Evolutionary conservation across 1,140 invertebrate genomes (phyloP).

Genomic region (Lepidotrigona ventralis): DNA sequence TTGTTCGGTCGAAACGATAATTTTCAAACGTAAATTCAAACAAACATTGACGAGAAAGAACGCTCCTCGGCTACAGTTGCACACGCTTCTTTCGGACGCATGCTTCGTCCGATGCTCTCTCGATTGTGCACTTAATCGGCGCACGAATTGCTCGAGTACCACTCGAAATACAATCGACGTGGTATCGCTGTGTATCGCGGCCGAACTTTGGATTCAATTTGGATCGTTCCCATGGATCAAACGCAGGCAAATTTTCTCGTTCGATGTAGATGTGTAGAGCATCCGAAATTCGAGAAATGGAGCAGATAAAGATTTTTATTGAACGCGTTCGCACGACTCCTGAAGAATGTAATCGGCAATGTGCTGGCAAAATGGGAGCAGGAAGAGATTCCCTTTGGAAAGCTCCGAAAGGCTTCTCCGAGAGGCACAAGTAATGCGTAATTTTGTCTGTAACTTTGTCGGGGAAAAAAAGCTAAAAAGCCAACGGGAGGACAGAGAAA

Average conservation of each 20-base stretch:
- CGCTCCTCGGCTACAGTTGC: constrained; percentile 13
- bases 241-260: constrained; percentile 21
- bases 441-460: background rate
- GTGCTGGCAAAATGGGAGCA: too few relatives aligned
- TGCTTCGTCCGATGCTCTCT: constrained; percentile 10
- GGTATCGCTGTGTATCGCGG: constrained; percentile 34
- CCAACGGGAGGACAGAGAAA: background rate
- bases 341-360: too few relatives aligned
- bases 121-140: constrained; percentile 51
- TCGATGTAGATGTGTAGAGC: too few relatives aligned
- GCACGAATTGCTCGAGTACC: constrained; percentile 60
- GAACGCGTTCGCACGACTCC: too few relatives aligned
- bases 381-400: too few relatives aligned
- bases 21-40: background rate
- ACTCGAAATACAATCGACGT: constrained; percentile 66
- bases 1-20: background rate
- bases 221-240: constrained; percentile 51
- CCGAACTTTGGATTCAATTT: constrained; percentile 44
- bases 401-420: too few relatives aligned
- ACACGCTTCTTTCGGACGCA: background rate
- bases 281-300: too few relatives aligned
- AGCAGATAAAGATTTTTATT: too few relatives aligned
- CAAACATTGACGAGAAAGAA: constrained; percentile 26
- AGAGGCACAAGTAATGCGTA: too few relatives aligned
- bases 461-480: background rate